Percentiles rank a stretch among this genome's conserved stretches.
phyloP scores from a whole-genome alignment of 2,113 vertebrate species.

The Gymnocephalus cernua region DNA sequence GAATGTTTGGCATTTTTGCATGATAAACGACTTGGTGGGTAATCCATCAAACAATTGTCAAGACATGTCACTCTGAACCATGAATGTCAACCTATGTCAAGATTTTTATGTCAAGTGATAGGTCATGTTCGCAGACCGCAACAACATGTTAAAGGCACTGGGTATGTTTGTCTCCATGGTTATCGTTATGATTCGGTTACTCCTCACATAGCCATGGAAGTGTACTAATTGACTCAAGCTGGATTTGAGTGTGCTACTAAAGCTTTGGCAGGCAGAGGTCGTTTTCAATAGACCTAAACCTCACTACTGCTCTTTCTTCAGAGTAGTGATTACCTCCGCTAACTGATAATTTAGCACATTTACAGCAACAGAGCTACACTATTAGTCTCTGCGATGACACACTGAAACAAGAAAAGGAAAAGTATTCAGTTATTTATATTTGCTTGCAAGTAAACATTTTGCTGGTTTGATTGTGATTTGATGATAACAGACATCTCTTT shows the following conservation, averaged over 20 bases:
- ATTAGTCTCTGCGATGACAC: neutral
- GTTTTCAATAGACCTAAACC: slow-evolving; percentile 57
- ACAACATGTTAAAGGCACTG: slow-evolving; percentile 46
- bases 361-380: neutral
- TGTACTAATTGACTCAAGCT: slow-evolving; percentile 38
- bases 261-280: slow-evolving; percentile 54
- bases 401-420: slow-evolving; percentile 6
- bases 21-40: neutral
- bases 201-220: slow-evolving; percentile 15
- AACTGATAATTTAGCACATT: slow-evolving; percentile 22
- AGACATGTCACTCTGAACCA: neutral
- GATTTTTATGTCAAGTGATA: slow-evolving; percentile 1
- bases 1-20: neutral
- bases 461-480: neutral
- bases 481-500: slow-evolving; percentile 12
- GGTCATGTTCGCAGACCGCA: slow-evolving; percentile 35
- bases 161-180: slow-evolving; percentile 30
- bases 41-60: neutral
- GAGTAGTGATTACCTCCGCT: slow-evolving; percentile 21
- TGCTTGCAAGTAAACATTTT: neutral
- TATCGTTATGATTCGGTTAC: slow-evolving; percentile 25
- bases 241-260: slow-evolving; percentile 35
- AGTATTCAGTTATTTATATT: neutral
- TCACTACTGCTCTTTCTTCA: slow-evolving; percentile 19
- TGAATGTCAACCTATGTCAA: neutral